These are phyloP conservation scores for Smutsia temminckii DNA, from an alignment of 2,797 vertebrate species.

Conservation along the genomic window DNA sequence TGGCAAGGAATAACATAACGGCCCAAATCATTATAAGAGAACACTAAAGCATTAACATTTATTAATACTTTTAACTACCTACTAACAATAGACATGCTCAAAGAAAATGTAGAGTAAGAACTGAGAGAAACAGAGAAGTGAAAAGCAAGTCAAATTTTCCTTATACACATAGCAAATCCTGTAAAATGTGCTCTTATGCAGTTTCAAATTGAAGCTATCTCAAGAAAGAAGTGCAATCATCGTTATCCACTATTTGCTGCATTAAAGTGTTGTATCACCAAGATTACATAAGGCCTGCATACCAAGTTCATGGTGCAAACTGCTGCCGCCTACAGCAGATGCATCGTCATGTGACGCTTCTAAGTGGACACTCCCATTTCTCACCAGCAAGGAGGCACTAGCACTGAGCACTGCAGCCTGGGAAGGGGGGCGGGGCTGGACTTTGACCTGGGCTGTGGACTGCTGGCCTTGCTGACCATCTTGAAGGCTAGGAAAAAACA, in stretches of 20 bases:
- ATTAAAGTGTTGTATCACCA: conserved; percentile 83
- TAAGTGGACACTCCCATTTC: conserved; percentile 98
- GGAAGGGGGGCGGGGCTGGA: conserved; percentile 94
- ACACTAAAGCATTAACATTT: conserved; percentile 27
- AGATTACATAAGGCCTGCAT: conserved; percentile 89
- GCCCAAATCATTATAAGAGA: conserved; percentile 16
- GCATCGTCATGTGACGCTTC: conserved; percentile 97
- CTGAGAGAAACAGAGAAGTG: conserved; percentile 9
- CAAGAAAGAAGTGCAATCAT: conserved; percentile 65
- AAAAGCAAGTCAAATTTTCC: not conserved
- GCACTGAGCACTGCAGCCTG: conserved; percentile 97
- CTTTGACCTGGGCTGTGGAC: conserved; percentile 94
- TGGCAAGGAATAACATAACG: accelerated
- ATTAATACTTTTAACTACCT: not conserved
- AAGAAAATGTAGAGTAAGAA: not conserved
- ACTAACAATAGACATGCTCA: not conserved
- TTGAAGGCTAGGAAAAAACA: conserved; percentile 96
- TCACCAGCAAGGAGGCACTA: conserved; percentile 99
- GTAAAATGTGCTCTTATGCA: not conserved
- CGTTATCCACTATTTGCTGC: conserved; percentile 77
- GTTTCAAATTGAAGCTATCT: conserved; percentile 70
- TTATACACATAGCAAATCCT: conserved; percentile 28
- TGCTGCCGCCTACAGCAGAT: conserved; percentile 94
- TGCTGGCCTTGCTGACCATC: conserved; percentile 98
- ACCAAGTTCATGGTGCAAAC: conserved; percentile 98